Base-by-base conservation (phyloP, 2,888 invertebrate species). In the Pantelozetes paolii region DNA sequence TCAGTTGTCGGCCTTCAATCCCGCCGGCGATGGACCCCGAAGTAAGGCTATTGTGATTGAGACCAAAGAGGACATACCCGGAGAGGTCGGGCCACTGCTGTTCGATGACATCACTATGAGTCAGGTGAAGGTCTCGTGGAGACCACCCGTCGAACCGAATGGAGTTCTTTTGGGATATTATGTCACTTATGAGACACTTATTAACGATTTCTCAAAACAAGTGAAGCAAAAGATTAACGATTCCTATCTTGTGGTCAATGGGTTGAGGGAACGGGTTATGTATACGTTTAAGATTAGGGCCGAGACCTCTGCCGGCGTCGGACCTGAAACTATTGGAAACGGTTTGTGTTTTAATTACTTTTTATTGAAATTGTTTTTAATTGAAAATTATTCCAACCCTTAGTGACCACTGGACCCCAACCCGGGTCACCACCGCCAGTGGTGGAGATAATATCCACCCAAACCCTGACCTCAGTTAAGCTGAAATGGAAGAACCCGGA, bases 1-100 rank as follows among this genome's bases (percentile, higher is more conserved):
- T 40, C 93, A 93, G 0, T 94, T 97, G 0, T 83, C 96, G n/a
- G 97, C 97, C 83, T 97, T 94, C 82, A 98, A 98, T 18, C 92
- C 93, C 82, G 94, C 96, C 0, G 98, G 98, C 0, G 94, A 95
- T 82, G 97, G 98, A 0, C 91, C 92, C 59, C 86, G 88, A 62
- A 94, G 94, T 80, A 50, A 71, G 23, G 88, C 89, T 76, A 86
- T 90, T 9, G 81, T 86, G 50, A 86, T 94, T 28, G 89, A 89
- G 79, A 98, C 98, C 0, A 86, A 88, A 76, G 94, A 98, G 86
- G 98, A 98, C 85, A 92, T 92, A 59, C 94, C 94, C 0, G 92
- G 90, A 80, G 76, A 79, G 15, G 80, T 83, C 0, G 76, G 76
- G 0, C 89, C 88, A 79, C 84, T 96, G 71, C 90, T 90, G 80